Percentiles rank a stretch among this genome's conserved stretches.
These are phyloP conservation scores for Gibbula magus DNA, from an alignment of 2,888 invertebrate species.

Conservation along the genomic window DNA sequence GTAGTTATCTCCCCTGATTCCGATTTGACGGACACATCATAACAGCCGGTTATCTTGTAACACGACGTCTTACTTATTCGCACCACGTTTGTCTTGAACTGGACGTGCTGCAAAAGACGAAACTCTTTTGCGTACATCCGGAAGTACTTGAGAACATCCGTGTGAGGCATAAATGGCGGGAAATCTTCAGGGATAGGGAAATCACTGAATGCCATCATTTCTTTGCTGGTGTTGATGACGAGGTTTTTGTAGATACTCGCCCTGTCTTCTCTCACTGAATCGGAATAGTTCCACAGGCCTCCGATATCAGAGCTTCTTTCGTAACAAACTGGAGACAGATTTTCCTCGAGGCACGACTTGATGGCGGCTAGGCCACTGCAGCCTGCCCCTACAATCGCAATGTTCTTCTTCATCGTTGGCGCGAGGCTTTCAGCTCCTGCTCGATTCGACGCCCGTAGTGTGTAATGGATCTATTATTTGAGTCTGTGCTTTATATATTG, in stretches of 20 bases:
- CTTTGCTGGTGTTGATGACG: constrained; percentile 72
- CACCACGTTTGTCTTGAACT: constrained; percentile 60
- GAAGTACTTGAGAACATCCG: constrained; percentile 72
- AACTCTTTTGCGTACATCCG: constrained; percentile 69
- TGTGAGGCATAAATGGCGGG: constrained; percentile 76
- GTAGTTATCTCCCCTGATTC: neutral
- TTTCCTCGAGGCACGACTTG: constrained; percentile 55
- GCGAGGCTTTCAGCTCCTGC: too few relatives aligned
- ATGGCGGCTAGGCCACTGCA: constrained; percentile 52
- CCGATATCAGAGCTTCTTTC: constrained; percentile 59
- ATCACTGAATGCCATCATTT: constrained; percentile 74
- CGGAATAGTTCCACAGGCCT: constrained; percentile 70
- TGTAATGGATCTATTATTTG: too few relatives aligned
- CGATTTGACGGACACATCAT: constrained; percentile 49
- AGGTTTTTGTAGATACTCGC: constrained; percentile 70
- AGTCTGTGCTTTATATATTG: too few relatives aligned
- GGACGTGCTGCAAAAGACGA: constrained; percentile 60
- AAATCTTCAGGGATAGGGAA: constrained; percentile 76
- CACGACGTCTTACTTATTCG: constrained; percentile 56
- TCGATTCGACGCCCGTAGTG: too few relatives aligned
- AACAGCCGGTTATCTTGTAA: constrained; percentile 70
- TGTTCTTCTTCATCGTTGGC: neutral
- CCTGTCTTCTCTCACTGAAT: constrained; percentile 43
- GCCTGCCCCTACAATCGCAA: constrained; percentile 49
- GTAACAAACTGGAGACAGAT: constrained; percentile 50